Conservation (phyloP, 2,797 vertebrate genomes). For the Anabacerthia variegaticeps region DNA sequence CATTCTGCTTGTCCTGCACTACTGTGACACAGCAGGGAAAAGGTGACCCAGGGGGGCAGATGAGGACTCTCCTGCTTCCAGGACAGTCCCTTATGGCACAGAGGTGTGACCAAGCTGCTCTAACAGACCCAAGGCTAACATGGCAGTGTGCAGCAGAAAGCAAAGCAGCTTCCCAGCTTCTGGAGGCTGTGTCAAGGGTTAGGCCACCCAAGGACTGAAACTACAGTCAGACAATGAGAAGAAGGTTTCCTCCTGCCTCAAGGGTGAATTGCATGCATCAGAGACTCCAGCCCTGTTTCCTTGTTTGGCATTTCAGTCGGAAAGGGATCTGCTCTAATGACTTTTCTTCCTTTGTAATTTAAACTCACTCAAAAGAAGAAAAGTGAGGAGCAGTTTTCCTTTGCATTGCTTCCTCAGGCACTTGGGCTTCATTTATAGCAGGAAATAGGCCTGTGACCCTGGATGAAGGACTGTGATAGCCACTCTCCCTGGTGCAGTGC, state of each 20-base stretch:
- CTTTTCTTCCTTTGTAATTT: neutral
- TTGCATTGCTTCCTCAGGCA: neutral
- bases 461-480: neutral
- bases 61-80: neutral
- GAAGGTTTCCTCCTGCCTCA: neutral
- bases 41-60: neutral
- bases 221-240: neutral
- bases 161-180: neutral
- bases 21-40: neutral
- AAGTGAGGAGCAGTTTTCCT: neutral
- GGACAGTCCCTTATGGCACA: neutral
- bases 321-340: neutral
- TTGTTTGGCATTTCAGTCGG: neutral
- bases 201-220: neutral
- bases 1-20: neutral
- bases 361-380: neutral
- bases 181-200: neutral
- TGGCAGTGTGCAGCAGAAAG: neutral
- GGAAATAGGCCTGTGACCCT: neutral
- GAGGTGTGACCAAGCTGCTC: neutral
- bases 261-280: neutral
- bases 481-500: fast-evolving
- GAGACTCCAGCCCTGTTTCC: neutral
- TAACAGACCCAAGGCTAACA: neutral
- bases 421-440: neutral